A percentile compares a stretch with the other conserved stretches of the same genome.
Evolutionary conservation across 2,113 vertebrate species (phyloP).

Genomic region (Otocyon megalotis): DNA sequence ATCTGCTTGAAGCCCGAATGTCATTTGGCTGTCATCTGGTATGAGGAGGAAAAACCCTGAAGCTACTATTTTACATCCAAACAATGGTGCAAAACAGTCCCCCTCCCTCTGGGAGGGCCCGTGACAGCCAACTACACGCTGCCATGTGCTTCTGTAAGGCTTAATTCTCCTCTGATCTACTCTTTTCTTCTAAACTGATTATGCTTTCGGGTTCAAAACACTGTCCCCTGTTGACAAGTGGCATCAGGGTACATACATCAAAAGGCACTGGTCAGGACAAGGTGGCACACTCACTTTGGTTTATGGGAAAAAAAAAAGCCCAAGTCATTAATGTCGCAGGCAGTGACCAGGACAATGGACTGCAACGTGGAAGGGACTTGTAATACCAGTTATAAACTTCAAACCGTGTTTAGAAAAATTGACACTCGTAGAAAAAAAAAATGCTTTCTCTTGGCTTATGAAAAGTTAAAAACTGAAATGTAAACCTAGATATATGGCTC

Average conservation of each 20-base stretch:
- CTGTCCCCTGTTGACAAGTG: constrained; percentile 34
- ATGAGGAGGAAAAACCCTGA: neutral
- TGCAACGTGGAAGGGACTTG: constrained; percentile 56
- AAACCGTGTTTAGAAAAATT: constrained; percentile 44
- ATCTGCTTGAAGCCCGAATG: neutral
- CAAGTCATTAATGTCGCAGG: constrained; percentile 39
- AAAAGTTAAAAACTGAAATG: constrained; percentile 80
- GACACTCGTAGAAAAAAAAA: constrained; percentile 58
- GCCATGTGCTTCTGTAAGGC: neutral
- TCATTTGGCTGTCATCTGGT: neutral
- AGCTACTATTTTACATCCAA: constrained; percentile 11
- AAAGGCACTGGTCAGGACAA: constrained; percentile 66
- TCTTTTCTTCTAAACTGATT: constrained; percentile 75
- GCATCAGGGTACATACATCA: neutral
- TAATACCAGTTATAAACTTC: neutral
- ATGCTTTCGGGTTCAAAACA: constrained; percentile 63
- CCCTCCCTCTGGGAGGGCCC: neutral
- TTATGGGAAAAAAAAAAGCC: neutral
- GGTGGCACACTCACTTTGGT: neutral
- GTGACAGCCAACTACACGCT: neutral
- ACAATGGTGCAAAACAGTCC: neutral
- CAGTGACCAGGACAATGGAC: constrained; percentile 63
- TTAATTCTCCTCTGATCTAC: constrained; percentile 64
- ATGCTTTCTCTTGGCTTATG: constrained; percentile 80
- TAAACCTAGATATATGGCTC: constrained; percentile 79